Conservation (phyloP, 2,888 invertebrate genomes). For the Cephus rjabovi region DNA sequence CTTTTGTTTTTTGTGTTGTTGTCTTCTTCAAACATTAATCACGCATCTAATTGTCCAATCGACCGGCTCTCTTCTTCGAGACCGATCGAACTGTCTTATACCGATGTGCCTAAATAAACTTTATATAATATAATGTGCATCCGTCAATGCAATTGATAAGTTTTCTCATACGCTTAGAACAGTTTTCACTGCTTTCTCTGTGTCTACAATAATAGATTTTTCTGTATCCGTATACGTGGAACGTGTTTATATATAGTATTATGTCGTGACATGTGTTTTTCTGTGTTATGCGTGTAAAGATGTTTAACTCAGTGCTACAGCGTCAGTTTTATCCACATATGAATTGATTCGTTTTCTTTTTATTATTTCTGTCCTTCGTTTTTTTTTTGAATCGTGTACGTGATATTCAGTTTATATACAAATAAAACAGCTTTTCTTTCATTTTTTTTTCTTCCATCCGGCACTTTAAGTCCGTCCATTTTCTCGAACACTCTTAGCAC, state of each 20-base stretch:
- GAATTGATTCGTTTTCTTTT: slow-evolving; percentile 14
- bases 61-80: background rate
- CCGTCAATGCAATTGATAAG: background rate
- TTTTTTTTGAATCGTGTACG: slow-evolving; percentile 17
- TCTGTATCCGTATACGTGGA: background rate
- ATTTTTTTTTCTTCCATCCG: slow-evolving; percentile 45
- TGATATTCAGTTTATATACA: slow-evolving; percentile 47
- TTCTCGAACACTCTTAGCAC: slow-evolving; percentile 44
- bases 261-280: background rate
- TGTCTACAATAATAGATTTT: background rate
- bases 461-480: slow-evolving; percentile 47
- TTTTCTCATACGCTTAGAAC: background rate
- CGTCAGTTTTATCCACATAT: slow-evolving; percentile 11
- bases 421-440: slow-evolving; percentile 48
- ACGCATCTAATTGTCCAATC: background rate
- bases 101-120: background rate
- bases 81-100: background rate
- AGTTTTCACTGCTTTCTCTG: background rate
- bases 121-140: background rate
- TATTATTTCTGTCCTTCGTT: slow-evolving; percentile 16
- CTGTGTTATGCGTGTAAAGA: slow-evolving; percentile 1
- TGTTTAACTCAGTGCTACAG: background rate
- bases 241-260: background rate
- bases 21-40: background rate
- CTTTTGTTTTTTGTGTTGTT: background rate